phyloP scores from a whole-genome alignment of 2,797 vertebrate genomes.

The Loris lydekkerianus region DNA sequence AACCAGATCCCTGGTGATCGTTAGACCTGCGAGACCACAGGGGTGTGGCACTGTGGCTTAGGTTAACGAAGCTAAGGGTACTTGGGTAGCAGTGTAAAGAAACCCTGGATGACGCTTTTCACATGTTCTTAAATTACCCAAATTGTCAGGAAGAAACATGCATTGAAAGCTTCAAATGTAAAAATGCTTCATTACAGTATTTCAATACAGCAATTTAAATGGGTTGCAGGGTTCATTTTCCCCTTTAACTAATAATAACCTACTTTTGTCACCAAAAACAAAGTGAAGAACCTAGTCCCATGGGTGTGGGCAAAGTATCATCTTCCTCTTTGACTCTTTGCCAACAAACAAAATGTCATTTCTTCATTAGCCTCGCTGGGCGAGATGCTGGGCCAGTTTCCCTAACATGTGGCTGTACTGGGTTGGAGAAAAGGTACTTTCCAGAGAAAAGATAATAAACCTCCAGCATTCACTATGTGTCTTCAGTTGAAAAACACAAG shows the following conservation, averaged over 20 bases:
- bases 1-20: neutral
- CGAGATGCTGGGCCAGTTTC: constrained; percentile 1
- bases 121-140: constrained; percentile 74
- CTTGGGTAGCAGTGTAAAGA: constrained; percentile 61
- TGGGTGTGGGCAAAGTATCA: constrained; percentile 63
- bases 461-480: neutral
- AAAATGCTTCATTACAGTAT: constrained; percentile 81
- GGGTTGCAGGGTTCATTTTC: neutral
- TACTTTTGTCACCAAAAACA: constrained; percentile 65
- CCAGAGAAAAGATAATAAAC: constrained; percentile 60
- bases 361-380: neutral
- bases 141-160: constrained; percentile 67
- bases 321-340: constrained; percentile 67
- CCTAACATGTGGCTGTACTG: neutral
- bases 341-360: constrained; percentile 66
- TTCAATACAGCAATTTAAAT: constrained; percentile 68
- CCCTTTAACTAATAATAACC: constrained; percentile 51
- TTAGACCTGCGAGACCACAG: neutral
- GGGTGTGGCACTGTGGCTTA: neutral
- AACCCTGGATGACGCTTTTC: constrained; percentile 54
- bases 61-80: neutral
- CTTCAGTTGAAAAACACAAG: constrained; percentile 31
- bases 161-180: constrained; percentile 60
- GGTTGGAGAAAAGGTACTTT: constrained; percentile 72
- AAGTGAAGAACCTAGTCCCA: constrained; percentile 67